Evolutionary conservation across 2,888 invertebrate species (phyloP).

Genomic region (Lasioglossum malachurum): DNA sequence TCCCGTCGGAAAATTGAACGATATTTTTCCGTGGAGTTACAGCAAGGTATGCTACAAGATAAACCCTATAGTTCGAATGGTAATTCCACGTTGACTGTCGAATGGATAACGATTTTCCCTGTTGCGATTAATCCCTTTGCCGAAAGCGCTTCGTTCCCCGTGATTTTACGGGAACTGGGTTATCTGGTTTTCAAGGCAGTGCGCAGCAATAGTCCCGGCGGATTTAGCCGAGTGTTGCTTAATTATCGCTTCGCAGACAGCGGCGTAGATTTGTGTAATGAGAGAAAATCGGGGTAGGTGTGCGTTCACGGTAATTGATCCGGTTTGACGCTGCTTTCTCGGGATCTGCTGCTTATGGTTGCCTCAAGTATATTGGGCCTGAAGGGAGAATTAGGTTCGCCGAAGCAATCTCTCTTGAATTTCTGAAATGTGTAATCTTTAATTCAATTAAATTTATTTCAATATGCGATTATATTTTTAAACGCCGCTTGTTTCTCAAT

Average conservation of each 20-base stretch:
- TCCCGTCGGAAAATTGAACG: not conserved
- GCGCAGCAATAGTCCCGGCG: conserved; percentile 49
- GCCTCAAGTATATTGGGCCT: conserved; percentile 17
- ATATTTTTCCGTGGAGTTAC: not conserved
- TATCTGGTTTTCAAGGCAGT: conserved; percentile 51
- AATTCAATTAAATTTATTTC: too few species aligned
- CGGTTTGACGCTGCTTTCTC: not conserved
- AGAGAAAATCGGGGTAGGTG: conserved; percentile 22
- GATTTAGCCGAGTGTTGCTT: conserved; percentile 58
- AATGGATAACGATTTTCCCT: conserved; percentile 11
- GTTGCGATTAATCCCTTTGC: conserved; percentile 22
- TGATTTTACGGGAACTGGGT: conserved; percentile 54
- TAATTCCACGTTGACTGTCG: conserved; percentile 12
- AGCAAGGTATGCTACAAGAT: not conserved
- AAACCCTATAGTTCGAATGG: not conserved
- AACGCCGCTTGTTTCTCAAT: not conserved
- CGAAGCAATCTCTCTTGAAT: not conserved
- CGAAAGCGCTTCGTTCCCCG: conserved; percentile 8
- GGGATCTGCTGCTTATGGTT: not conserved
- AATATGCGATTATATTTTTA: not conserved
- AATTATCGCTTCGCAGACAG: conserved; percentile 50
- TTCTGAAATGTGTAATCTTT: not conserved
- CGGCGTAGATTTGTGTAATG: conserved; percentile 33
- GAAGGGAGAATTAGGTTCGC: not conserved
- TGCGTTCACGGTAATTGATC: conserved; percentile 36